These are phyloP conservation scores for Macrosteles quadrilineatus DNA, from an alignment of 1,140 invertebrate species.

Conservation along the genomic window DNA sequence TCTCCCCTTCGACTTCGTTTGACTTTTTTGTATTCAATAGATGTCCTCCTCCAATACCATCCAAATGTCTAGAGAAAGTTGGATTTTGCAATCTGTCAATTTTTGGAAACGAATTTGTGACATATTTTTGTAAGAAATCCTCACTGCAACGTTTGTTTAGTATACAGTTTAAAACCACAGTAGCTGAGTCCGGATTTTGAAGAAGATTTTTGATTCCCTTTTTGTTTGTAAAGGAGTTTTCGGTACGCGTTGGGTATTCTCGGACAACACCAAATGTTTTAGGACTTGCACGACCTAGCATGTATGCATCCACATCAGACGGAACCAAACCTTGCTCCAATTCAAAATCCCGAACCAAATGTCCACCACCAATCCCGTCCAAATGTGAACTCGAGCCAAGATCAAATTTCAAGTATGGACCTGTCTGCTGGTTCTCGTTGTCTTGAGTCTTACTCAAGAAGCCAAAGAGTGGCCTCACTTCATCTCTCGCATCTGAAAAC, in stretches of 20 bases:
- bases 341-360: slow-evolving; percentile 12
- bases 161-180: no score
- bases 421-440: not conserved
- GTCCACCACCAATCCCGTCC: slow-evolving; percentile 14
- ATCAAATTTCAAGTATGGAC: not conserved
- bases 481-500: slow-evolving; percentile 3
- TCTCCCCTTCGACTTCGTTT: no score
- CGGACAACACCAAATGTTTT: not conserved
- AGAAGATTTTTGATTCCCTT: no score
- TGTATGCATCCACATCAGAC: not conserved
- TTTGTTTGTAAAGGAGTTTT: not conserved
- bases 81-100: no score
- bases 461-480: not conserved
- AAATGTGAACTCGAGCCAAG: slow-evolving; percentile 5
- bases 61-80: slow-evolving; percentile 24
- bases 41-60: no score
- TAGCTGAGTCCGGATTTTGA: no score
- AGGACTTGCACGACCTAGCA: not conserved
- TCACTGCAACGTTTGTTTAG: no score
- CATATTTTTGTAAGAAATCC: no score
- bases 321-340: not conserved
- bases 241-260: not conserved
- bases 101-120: no score
- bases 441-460: not conserved
- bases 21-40: no score